Evolutionary conservation across 2,888 invertebrate genomes (phyloP).

Genomic region (Tetragonisca angustula): DNA sequence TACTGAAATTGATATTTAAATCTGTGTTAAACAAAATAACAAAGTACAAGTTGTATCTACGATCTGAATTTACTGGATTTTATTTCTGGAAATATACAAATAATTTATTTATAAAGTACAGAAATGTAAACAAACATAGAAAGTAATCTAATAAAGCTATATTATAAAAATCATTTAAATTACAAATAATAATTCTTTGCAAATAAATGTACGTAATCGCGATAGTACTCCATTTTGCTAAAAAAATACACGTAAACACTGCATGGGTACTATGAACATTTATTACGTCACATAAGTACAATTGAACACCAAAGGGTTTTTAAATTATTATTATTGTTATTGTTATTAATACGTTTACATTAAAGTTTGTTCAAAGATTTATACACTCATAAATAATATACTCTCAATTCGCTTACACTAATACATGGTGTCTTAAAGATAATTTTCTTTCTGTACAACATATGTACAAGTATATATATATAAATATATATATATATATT

Average conservation of each 20-base stretch:
- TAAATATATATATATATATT: slow-evolving; percentile 51
- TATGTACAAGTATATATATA: slow-evolving; percentile 73
- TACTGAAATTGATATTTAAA: not conserved
- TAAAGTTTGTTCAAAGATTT: slow-evolving; percentile 56
- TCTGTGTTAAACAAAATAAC: not conserved
- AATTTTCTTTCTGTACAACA: slow-evolving; percentile 79
- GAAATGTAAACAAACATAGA: not conserved
- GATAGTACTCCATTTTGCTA: slow-evolving; percentile 13
- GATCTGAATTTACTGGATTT: not conserved
- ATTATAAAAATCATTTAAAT: not conserved
- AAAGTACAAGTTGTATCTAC: not conserved
- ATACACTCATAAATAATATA: slow-evolving; percentile 77
- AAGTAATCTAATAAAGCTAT: not conserved
- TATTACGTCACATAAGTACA: slow-evolving; percentile 83
- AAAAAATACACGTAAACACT: slow-evolving; percentile 23
- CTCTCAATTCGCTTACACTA: slow-evolving; percentile 72
- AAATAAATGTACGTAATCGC: not conserved
- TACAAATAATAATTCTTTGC: not conserved
- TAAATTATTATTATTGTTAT: slow-evolving; percentile 77
- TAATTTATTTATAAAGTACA: not conserved
- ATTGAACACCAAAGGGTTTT: slow-evolving; percentile 83
- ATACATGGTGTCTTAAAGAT: slow-evolving; percentile 78
- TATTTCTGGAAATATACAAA: not conserved
- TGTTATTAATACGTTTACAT: slow-evolving; percentile 66
- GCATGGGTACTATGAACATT: slow-evolving; percentile 82